Percentiles rank a stretch among this genome's conserved stretches.
Evolutionary conservation across 2,888 invertebrate species (phyloP).

Genomic region (Stenodema calcarata): DNA sequence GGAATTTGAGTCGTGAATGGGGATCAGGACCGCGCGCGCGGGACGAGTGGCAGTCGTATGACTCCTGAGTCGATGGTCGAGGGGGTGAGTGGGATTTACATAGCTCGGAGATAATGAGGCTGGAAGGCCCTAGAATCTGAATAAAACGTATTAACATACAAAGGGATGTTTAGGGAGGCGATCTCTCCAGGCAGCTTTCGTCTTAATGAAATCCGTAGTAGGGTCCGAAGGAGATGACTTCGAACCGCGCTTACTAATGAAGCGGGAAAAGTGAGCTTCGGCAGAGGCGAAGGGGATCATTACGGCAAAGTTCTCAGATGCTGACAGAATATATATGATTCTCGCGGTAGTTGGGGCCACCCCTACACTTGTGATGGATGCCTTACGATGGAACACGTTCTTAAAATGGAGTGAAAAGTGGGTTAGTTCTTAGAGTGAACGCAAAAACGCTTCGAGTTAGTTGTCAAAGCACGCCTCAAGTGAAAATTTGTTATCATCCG

Average conservation of each 20-base stretch:
- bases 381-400: background rate
- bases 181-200: background rate
- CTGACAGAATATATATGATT: constrained; percentile 37
- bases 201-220: constrained; percentile 45
- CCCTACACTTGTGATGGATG: background rate
- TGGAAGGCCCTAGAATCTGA: constrained; percentile 24
- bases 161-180: constrained; percentile 43
- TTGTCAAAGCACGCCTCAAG: too few species aligned
- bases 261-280: constrained; percentile 39
- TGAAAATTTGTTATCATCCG: too few species aligned
- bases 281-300: constrained; percentile 26
- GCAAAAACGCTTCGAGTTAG: background rate
- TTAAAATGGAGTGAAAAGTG: background rate
- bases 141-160: constrained; percentile 48
- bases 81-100: constrained; percentile 10
- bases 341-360: background rate
- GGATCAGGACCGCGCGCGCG: background rate
- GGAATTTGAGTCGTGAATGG: background rate
- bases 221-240: constrained; percentile 29
- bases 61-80: background rate
- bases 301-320: constrained; percentile 41
- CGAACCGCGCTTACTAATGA: constrained; percentile 45
- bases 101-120: constrained; percentile 31
- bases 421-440: background rate
- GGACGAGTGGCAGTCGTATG: background rate